Evolutionary conservation across 2,113 vertebrate species (phyloP).

Genomic region (Callospermophilus lateralis): DNA sequence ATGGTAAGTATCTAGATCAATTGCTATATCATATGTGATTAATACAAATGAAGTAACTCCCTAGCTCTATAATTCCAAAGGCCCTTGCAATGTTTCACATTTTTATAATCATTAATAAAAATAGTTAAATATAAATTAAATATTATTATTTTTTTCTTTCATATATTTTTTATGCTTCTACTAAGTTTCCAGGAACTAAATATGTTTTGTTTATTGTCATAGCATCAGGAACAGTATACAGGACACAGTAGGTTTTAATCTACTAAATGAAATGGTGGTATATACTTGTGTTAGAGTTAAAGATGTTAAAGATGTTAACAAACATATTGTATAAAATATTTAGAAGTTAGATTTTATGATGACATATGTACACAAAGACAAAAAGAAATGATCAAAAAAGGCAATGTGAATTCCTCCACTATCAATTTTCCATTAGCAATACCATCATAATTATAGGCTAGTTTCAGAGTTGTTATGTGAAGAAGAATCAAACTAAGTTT

Average conservation of each 20-base stretch:
- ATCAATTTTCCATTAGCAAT: fast-evolving
- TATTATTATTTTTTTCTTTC: not conserved
- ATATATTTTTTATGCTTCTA: not conserved
- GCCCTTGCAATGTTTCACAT: not conserved
- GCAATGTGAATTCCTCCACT: fast-evolving
- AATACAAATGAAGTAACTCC: not conserved
- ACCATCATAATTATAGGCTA: not conserved
- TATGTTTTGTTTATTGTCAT: not conserved
- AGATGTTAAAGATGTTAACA: not conserved
- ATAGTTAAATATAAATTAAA: not conserved
- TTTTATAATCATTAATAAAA: not conserved
- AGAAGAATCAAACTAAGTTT: not conserved
- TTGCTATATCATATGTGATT: not conserved
- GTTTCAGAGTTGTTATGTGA: not conserved
- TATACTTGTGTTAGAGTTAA: not conserved
- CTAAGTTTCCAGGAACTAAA: not conserved
- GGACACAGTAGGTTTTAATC: not conserved
- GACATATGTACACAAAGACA: not conserved
- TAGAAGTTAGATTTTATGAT: not conserved
- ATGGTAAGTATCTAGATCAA: not conserved
- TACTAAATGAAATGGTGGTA: not conserved
- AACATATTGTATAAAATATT: not conserved
- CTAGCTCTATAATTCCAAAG: not conserved
- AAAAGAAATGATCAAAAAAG: not conserved
- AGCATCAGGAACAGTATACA: not conserved